phyloP scores from a whole-genome alignment of 2,888 invertebrate species.

The Oscheius onirici region DNA sequence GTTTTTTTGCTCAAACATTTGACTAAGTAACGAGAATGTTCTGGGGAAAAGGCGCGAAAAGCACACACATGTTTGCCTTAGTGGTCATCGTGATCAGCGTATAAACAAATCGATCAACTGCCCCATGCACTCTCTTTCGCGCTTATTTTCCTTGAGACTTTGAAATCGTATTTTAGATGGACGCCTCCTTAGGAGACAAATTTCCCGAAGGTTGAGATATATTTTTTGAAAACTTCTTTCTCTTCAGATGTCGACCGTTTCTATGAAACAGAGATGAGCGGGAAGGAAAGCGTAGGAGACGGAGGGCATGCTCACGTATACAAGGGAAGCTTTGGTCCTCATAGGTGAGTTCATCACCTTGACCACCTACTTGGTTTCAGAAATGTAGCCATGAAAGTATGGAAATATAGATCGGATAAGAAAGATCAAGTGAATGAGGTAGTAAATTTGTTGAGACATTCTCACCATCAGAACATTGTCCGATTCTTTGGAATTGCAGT shows the following conservation, averaged over 20 bases:
- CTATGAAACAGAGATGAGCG: neutral
- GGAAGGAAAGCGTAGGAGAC: neutral
- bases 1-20: too few relatives aligned
- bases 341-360: neutral
- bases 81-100: too few relatives aligned
- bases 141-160: too few relatives aligned
- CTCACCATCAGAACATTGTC: conserved; percentile 8
- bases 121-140: too few relatives aligned
- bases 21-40: too few relatives aligned
- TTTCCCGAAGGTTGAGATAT: too few relatives aligned
- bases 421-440: neutral
- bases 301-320: neutral
- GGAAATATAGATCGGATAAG: neutral
- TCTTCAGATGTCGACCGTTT: neutral
- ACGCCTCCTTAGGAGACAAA: too few relatives aligned
- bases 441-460: conserved; percentile 8
- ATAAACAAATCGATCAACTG: too few relatives aligned
- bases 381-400: neutral
- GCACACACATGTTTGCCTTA: too few relatives aligned
- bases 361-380: neutral
- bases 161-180: too few relatives aligned
- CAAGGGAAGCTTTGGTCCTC: neutral
- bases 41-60: too few relatives aligned
- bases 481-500: neutral
- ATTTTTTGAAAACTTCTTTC: too few relatives aligned